Base-by-base conservation (phyloP, 1,140 invertebrate genomes). In the Papilio glaucus region DNA sequence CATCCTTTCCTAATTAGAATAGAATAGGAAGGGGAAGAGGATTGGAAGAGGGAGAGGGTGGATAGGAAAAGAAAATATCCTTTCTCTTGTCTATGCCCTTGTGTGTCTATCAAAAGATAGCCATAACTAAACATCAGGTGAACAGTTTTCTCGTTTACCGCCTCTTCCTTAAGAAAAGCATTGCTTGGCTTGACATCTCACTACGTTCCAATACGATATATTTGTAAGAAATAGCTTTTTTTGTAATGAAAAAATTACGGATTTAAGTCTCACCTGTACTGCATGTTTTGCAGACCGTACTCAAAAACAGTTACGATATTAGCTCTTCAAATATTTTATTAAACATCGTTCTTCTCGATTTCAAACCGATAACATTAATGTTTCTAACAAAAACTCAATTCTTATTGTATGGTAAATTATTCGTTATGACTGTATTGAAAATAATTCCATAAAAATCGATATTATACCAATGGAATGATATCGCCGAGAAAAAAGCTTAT, bases 361-460 rank as follows among this genome's bases (percentile, higher is more conserved):
- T 61, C n/a, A 29, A 61, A 61, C 29, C 57, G 26, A 33, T n/a
- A 61, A n/a, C 10, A 33, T 61, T n/a, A 29, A 33, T 29, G 13
- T 29, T 61, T 15, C 4, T 4, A 62, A 62, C 61, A 62, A 62
- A 62, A 62, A 62, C 60, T 9, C 12, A 33, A 38, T 13, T 0
- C 29, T 62, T 33, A 62, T 62, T 62, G 61, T 62, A 62, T 62
- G 61, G n/a, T 62, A 62, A 62, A 62, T 38, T n/a, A 62, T 37
- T 62, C 18, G 61, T 62, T 62, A 62, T 18, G 61, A 62, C 29
- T 62, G 61, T 62, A 62, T 62, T 62, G 61, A 62, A 62, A 62
- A 38, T 53, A 53, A 68, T 68, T 68, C 18, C 21, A 33, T 26
- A 33, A 68, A 45, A 49, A 68, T 68, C 41, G 65, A 68, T 68